These are phyloP conservation scores for Aphodius granarius DNA, from an alignment of 2,888 invertebrate genomes.

Conservation along the genomic window DNA sequence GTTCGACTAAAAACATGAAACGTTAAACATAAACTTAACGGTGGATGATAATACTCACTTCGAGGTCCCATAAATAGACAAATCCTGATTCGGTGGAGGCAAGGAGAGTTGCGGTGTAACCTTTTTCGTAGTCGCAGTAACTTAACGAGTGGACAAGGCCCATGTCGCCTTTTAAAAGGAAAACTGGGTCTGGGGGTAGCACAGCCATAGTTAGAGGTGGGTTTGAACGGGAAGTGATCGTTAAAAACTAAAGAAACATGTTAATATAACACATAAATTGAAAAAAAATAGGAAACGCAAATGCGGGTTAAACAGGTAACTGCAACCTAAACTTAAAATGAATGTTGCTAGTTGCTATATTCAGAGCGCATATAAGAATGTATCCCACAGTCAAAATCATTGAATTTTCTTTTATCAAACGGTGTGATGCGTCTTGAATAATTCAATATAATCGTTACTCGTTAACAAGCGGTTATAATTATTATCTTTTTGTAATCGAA, in stretches of 20 bases:
- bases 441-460: too few relatives aligned
- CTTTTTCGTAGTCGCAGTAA: slow-evolving; percentile 61
- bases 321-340: neutral
- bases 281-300: neutral
- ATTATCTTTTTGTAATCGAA: too few relatives aligned
- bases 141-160: slow-evolving; percentile 72
- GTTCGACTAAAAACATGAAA: slow-evolving; percentile 63
- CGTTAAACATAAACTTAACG: slow-evolving; percentile 24
- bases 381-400: too few relatives aligned
- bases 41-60: slow-evolving; percentile 56
- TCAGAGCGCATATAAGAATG: neutral
- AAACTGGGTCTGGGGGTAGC: slow-evolving; percentile 77
- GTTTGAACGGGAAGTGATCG: neutral
- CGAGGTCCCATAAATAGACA: slow-evolving; percentile 78
- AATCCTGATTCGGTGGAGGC: slow-evolving; percentile 75
- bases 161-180: slow-evolving; percentile 72
- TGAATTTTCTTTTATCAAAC: too few relatives aligned
- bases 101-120: slow-evolving; percentile 65
- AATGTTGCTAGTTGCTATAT: neutral
- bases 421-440: too few relatives aligned
- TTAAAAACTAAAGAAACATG: neutral
- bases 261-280: neutral
- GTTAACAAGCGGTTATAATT: too few relatives aligned
- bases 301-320: neutral
- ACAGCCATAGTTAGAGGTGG: slow-evolving; percentile 61